These are phyloP conservation scores for Ypsolopha scabrella DNA, from an alignment of 2,888 invertebrate genomes.

Conservation along the genomic window DNA sequence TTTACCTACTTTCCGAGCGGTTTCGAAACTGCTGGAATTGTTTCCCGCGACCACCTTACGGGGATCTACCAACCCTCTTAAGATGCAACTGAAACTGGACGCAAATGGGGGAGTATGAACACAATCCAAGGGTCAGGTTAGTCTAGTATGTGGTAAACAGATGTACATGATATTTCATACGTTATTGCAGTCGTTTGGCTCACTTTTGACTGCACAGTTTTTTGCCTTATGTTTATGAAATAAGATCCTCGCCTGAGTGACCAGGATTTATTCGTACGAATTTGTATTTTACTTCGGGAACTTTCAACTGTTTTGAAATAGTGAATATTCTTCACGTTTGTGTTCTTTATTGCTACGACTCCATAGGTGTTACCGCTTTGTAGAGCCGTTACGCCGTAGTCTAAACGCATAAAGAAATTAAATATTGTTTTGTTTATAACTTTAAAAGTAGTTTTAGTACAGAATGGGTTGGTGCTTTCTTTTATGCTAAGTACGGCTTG, in stretches of 20 bases:
- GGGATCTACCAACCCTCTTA: not conserved
- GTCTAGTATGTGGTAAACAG: not conserved
- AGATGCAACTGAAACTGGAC: not conserved
- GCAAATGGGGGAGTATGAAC: not conserved
- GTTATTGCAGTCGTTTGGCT: conserved; percentile 1
- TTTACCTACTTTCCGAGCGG: not conserved
- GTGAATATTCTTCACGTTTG: no score
- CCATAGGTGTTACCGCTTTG: no score
- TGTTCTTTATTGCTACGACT: no score
- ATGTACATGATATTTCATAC: not conserved
- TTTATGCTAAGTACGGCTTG: no score
- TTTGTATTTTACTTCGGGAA: not conserved
- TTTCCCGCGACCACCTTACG: not conserved
- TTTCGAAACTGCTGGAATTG: not conserved
- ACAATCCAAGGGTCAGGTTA: not conserved
- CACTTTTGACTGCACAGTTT: not conserved
- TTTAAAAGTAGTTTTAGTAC: no score
- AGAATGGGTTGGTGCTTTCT: no score
- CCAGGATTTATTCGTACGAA: not conserved
- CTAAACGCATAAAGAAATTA: no score
- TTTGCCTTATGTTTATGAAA: not conserved
- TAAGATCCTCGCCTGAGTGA: not conserved
- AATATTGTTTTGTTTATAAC: no score
- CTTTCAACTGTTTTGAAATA: no score
- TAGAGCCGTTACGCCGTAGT: no score